These are phyloP conservation scores for Bostrychus sinensis DNA, from an alignment of 2,113 vertebrate genomes.

Conservation along the genomic window DNA sequence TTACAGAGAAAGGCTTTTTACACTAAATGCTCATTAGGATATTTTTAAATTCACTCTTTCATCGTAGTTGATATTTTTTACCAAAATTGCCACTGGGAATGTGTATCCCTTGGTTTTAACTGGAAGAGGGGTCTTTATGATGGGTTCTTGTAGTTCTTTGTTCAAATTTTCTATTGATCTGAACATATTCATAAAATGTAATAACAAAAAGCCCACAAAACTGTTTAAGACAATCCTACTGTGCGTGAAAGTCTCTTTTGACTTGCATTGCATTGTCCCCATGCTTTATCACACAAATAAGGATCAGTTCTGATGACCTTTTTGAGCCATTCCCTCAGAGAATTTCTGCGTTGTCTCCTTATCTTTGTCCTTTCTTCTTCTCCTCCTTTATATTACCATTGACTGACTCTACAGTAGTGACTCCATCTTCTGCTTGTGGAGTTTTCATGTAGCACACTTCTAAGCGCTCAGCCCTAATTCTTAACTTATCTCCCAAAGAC, in stretches of 20 bases:
- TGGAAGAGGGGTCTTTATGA: conserved; percentile 24
- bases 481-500: conserved; percentile 52
- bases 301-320: too few species aligned
- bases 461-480: conserved; percentile 53
- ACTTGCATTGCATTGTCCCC: conserved; percentile 11
- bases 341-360: too few species aligned
- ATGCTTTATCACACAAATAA: conserved; percentile 19
- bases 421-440: conserved; percentile 27
- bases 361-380: not conserved
- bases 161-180: conserved; percentile 30
- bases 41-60: conserved; percentile 50
- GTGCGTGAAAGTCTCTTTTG: too few species aligned
- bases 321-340: too few species aligned
- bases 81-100: conserved; percentile 56
- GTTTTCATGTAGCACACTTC: conserved; percentile 40
- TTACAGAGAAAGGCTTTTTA: conserved; percentile 42
- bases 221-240: conserved; percentile 14
- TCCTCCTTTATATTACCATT: conserved; percentile 6
- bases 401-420: conserved; percentile 20
- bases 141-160: conserved; percentile 16
- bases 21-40: conserved; percentile 70
- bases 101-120: conserved; percentile 44
- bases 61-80: conserved; percentile 41
- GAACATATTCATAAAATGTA: conserved; percentile 38
- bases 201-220: conserved; percentile 39